Evolutionary conservation across 2,113 vertebrate genomes (phyloP).

Genomic region (Globicephala melas): DNA sequence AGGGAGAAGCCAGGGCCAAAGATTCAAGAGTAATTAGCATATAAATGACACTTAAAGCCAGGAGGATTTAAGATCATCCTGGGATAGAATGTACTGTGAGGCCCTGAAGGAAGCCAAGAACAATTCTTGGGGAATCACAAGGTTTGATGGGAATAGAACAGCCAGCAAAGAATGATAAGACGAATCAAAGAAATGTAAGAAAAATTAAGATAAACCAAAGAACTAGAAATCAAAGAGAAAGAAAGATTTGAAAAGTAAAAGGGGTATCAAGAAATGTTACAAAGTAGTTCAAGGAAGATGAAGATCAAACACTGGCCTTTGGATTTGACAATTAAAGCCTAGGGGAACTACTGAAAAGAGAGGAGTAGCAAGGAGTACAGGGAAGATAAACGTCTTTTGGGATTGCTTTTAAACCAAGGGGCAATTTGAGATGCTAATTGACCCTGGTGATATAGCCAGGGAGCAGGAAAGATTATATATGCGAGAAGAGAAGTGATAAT

Average conservation of each 20-base stretch:
- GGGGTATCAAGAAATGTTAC: background rate
- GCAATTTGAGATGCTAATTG: background rate
- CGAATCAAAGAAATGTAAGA: background rate
- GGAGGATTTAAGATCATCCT: background rate
- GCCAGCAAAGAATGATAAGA: constrained; percentile 10
- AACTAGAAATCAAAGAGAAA: background rate
- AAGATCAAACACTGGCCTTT: constrained; percentile 22
- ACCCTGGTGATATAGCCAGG: background rate
- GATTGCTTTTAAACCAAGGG: background rate
- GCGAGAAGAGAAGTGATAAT: background rate
- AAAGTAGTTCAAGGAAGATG: background rate
- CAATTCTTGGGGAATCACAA: constrained; percentile 4
- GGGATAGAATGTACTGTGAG: constrained; percentile 16
- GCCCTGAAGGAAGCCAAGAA: background rate
- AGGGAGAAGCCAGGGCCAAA: background rate
- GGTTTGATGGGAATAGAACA: background rate
- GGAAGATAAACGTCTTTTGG: background rate
- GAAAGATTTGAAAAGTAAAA: background rate
- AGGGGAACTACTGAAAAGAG: background rate
- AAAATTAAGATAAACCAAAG: background rate
- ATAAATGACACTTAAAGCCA: constrained; percentile 45
- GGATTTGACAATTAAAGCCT: background rate
- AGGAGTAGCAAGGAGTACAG: background rate
- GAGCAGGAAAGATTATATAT: background rate
- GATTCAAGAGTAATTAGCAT: constrained; percentile 39